Percentiles rank a stretch among this genome's conserved stretches.
Evolutionary conservation across 2,797 vertebrate species (phyloP).

Genomic region (Clamator glandarius): DNA sequence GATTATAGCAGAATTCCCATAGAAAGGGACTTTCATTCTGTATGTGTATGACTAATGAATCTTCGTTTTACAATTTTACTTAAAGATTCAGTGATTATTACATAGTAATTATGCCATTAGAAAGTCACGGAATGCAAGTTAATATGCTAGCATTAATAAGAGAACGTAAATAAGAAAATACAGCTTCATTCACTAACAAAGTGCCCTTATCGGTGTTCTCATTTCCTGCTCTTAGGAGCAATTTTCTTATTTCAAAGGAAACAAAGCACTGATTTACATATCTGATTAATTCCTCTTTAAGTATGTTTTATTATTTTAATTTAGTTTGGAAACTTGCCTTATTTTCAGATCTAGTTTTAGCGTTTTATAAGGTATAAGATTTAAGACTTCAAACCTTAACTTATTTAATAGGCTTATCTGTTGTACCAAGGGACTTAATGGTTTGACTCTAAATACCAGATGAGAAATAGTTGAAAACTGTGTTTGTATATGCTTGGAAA

Average conservation of each 20-base stretch:
- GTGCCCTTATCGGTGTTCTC: not conserved
- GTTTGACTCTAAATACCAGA: not conserved
- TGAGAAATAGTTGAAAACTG: not conserved
- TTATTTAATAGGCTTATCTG: not conserved
- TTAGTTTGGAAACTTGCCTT: not conserved
- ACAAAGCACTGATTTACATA: rapidly evolving
- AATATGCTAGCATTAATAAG: not conserved
- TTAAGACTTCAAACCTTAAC: not conserved
- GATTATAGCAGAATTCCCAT: not conserved
- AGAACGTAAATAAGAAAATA: not conserved
- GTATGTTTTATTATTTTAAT: not conserved
- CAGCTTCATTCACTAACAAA: not conserved
- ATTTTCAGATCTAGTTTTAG: not conserved
- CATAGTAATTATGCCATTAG: not conserved
- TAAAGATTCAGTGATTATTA: not conserved
- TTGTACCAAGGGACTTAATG: not conserved
- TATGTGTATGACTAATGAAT: not conserved
- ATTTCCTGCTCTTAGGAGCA: not conserved
- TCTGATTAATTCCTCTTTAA: not conserved
- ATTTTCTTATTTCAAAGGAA: not conserved
- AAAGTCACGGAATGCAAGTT: not conserved
- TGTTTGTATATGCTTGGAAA: not conserved
- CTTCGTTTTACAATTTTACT: not conserved
- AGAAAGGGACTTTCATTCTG: not conserved
- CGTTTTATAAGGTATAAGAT: not conserved